Evolutionary conservation across 2,888 invertebrate genomes (phyloP).

Genomic region (Pharmacophagus antenor): DNA sequence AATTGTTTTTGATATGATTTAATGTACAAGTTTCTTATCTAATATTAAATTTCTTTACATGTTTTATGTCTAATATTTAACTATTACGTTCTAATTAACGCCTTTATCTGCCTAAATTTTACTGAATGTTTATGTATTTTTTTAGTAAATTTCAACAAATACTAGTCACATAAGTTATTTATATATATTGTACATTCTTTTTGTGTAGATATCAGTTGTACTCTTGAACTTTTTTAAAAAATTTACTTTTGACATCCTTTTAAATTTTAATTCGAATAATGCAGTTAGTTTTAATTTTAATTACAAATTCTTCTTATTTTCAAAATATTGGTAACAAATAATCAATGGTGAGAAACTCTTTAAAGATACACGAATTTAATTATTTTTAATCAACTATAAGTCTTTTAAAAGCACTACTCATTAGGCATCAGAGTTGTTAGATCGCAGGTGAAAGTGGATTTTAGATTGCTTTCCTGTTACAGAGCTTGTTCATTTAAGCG

Average conservation of each 20-base stretch:
- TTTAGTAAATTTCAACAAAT: neutral
- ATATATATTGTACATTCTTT: neutral
- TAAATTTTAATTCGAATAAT: too few relatives aligned
- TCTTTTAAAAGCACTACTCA: neutral
- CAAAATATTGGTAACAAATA: too few relatives aligned
- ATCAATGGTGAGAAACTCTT: too few relatives aligned
- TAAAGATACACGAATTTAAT: neutral
- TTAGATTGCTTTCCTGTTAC: slow-evolving; percentile 18
- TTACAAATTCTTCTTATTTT: too few relatives aligned
- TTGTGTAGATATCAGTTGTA: too few relatives aligned
- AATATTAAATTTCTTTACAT: too few relatives aligned
- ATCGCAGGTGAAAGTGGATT: slow-evolving; percentile 41
- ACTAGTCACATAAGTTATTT: neutral
- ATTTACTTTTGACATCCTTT: too few relatives aligned
- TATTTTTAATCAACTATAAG: neutral
- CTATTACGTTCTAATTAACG: too few relatives aligned
- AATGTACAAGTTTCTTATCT: too few relatives aligned
- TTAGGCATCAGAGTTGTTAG: slow-evolving; percentile 13
- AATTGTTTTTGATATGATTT: too few relatives aligned
- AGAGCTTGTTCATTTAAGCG: slow-evolving; percentile 11
- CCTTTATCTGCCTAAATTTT: neutral
- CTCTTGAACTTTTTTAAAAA: too few relatives aligned
- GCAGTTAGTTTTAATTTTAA: too few relatives aligned
- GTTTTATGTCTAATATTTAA: neutral
- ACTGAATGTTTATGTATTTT: neutral